Base-by-base conservation (phyloP, 2,888 invertebrate genomes). In the Cheilosia soror region DNA sequence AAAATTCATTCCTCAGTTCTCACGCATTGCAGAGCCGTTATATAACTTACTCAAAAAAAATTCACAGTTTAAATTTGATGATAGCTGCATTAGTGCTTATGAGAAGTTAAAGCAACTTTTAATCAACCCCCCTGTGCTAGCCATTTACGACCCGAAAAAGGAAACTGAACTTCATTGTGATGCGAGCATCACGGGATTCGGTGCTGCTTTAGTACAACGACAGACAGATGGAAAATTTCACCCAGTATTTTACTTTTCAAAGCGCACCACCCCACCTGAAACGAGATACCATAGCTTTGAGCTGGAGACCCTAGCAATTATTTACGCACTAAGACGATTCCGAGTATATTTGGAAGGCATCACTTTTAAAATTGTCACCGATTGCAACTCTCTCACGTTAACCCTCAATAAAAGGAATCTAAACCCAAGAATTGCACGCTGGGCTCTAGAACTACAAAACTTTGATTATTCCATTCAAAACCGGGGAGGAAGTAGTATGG, bases 151-250 rank as follows among this genome's bases (percentile, higher is more conserved):
- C 5, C 89, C 89, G 1, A 25, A 44, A n/a, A 13, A 47, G 7
- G 88, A 89, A 68, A 90, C 89, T 0, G 88, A 90, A 78, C 66
- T 90, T 40, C 89, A 90, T 75, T 89, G 88, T 31, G 90, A 90
- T 82, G 90, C 89, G 0, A 88, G 89, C 75, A 15, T 78, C 0
- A 5, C n/a, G 0, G 89, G 89, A 0, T 89, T 84, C 75, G 89
- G 89, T 4, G 83, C 88, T 3, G 82, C 89, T 1, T 49, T 89
- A n/a, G 6, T 89, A 25, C 89, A 89, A 57, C 20, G 44, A 29
- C 55, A 83, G 40, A 4, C 20, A 2, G 87, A 88, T 65, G 68
- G 65, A 11, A 87, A 88, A 75, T 88, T 89, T 25, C 88, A 89
- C 49, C 89, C 90, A 4, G 80, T 90, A 13, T 87, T 84, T 51